Base-by-base conservation (phyloP, 2,888 invertebrate genomes). In the Busseola fusca region DNA sequence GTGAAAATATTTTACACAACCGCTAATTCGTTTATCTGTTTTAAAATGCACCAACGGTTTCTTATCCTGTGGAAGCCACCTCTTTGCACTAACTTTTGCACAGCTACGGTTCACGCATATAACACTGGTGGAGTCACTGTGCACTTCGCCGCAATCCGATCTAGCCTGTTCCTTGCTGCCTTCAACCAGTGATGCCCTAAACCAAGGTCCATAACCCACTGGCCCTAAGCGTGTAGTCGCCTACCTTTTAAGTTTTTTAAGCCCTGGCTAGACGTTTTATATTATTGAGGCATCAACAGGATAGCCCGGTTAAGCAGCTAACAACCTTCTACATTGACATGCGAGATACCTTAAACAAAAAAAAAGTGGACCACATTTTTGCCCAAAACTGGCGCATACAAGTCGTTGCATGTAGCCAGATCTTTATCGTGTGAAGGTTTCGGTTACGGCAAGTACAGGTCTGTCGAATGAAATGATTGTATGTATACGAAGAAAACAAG, bases 401-500 rank as follows among this genome's bases (percentile, higher is more conserved):
- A 27, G 18, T 34, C n/a, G 9, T 18, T 40, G 45, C 45, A 30
- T 65, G 48, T 64, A 40, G 18, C 14, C 21, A 7, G 27, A 14
- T 6, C 72, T 50, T 66, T 57, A 72, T 14, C 7, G 21, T 25
- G 30, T 25, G 37, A 54, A 48, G 45, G 59, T 69, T 45, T 69
- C 5, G 30, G 25, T 48, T 59, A 25, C 18, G 52, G 45, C 25
- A 52, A 30, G 18, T 40, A 69, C 69, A 59, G 37, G 50, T 69
- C 37, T 40, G 69, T 64, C 56, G 18, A 82, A 81, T 80, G 78
- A 78, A 73, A 76, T 68, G 71, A 58, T 73, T 72, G 64, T 75
- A 63, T 63, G 50, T 75, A 30, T 63, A 73, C 57, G 67, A 71
- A 83, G 72, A 72, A 88, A 86, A 86, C 75, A 74, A 78, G 86